These are phyloP conservation scores for Apamea crenata DNA, from an alignment of 2,888 invertebrate species.

Conservation along the genomic window DNA sequence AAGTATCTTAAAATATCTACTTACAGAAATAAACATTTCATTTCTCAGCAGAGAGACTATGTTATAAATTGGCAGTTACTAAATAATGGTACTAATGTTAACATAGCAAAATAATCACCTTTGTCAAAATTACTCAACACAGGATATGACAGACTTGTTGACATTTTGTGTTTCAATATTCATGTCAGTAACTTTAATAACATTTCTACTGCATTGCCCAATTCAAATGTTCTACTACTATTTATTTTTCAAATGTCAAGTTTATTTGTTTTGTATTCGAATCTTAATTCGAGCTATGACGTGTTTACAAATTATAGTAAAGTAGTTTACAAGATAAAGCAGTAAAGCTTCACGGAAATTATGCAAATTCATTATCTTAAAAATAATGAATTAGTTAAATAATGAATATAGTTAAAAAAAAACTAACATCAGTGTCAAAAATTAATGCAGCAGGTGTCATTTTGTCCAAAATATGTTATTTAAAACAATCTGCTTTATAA, in stretches of 20 bases:
- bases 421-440: not conserved
- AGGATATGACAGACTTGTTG: conserved; percentile 50
- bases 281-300: not conserved
- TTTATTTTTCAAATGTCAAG: conserved; percentile 24
- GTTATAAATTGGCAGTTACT: not conserved
- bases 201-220: conserved; percentile 4
- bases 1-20: too few species aligned
- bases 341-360: not conserved
- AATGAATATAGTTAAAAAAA: too few species aligned
- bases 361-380: not conserved
- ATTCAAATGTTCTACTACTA: not conserved
- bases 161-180: conserved; percentile 45
- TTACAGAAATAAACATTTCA: not conserved
- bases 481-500: not conserved
- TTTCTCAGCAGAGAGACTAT: not conserved
- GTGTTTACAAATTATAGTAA: not conserved
- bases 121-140: conserved; percentile 29
- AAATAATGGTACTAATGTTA: not conserved
- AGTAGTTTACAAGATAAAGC: not conserved
- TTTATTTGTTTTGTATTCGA: conserved; percentile 8
- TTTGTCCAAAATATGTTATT: not conserved
- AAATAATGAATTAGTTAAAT: too few species aligned
- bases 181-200: conserved; percentile 17
- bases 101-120: not conserved
- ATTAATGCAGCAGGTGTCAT: not conserved